A percentile compares a stretch with the other conserved stretches of the same genome.
Evolutionary conservation across 2,888 invertebrate species (phyloP).

Genomic region (Gnatocerus cornutus): DNA sequence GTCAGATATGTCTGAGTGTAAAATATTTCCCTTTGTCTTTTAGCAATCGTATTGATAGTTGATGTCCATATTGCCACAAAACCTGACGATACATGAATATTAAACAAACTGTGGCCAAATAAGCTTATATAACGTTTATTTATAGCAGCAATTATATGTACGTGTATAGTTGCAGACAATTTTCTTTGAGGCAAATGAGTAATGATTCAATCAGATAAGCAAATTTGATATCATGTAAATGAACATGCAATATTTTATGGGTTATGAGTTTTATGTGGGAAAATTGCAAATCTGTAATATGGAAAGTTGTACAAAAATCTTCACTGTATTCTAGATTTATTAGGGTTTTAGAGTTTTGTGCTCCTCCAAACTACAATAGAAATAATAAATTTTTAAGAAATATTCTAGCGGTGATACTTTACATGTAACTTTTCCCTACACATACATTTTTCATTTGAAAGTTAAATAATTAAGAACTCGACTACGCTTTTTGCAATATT

Average conservation of each 20-base stretch:
- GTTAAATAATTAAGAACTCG: too few relatives aligned
- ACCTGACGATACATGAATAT: slow-evolving; percentile 20
- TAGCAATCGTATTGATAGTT: slow-evolving; percentile 31
- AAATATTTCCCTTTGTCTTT: slow-evolving; percentile 4
- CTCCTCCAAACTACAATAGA: too few relatives aligned
- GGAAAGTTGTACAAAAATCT: too few relatives aligned
- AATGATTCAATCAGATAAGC: slow-evolving; percentile 6
- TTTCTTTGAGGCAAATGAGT: slow-evolving; percentile 27
- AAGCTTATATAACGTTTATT: slow-evolving; percentile 31
- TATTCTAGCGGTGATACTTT: too few relatives aligned
- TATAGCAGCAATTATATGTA: slow-evolving; percentile 22
- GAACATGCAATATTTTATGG: slow-evolving; percentile 1
- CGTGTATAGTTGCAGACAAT: slow-evolving; percentile 31
- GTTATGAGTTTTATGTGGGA: too few relatives aligned
- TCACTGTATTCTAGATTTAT: too few relatives aligned
- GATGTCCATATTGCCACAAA: slow-evolving; percentile 40
- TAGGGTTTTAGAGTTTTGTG: too few relatives aligned
- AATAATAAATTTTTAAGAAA: too few relatives aligned
- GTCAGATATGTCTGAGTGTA: slow-evolving; percentile 8
- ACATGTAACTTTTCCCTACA: too few relatives aligned
- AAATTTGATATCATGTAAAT: slow-evolving; percentile 3
- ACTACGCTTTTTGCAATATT: too few relatives aligned
- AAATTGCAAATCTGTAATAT: too few relatives aligned
- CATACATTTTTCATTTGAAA: too few relatives aligned
- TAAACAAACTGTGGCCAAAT: slow-evolving; percentile 15